phyloP scores from a whole-genome alignment of 92 coral and sea anemone genomes.

The Bergia sp. region DNA sequence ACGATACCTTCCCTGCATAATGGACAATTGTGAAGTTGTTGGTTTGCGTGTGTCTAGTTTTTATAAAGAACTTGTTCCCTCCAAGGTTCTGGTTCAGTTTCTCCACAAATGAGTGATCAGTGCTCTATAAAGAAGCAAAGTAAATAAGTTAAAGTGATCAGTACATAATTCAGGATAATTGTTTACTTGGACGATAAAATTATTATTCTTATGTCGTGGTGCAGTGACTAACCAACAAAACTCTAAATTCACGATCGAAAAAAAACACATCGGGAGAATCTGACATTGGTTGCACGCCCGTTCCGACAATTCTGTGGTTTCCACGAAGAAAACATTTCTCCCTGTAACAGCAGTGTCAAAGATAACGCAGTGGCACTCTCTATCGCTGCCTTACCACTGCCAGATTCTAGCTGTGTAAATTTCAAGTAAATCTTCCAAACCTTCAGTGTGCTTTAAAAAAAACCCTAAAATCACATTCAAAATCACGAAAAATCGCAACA shows the following conservation, averaged over 20 bases:
- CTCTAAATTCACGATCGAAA: neutral
- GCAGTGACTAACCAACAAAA: no score
- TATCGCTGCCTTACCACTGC: no score
- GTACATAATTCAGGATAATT: neutral
- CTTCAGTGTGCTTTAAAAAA: no score
- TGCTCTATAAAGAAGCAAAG: slow-evolving; percentile 57
- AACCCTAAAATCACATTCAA: no score
- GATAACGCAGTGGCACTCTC: no score
- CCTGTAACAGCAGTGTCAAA: no score
- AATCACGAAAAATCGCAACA: no score
- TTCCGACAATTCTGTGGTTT: no score
- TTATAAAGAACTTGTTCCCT: slow-evolving; percentile 57
- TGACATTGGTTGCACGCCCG: no score
- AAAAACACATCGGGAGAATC: neutral
- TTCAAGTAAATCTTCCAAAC: no score
- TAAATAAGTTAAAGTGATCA: neutral
- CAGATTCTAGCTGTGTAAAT: no score
- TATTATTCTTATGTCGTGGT: neutral
- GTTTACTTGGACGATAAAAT: neutral
- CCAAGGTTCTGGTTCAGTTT: slow-evolving; percentile 79
- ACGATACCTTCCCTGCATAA: slow-evolving; percentile 84
- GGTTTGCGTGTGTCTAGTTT: slow-evolving; percentile 61
- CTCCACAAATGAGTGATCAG: slow-evolving; percentile 87
- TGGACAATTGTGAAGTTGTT: slow-evolving; percentile 67
- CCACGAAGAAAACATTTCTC: no score